Conservation (phyloP, 2,113 vertebrate species). For the Peucedramus taeniatus region DNA sequence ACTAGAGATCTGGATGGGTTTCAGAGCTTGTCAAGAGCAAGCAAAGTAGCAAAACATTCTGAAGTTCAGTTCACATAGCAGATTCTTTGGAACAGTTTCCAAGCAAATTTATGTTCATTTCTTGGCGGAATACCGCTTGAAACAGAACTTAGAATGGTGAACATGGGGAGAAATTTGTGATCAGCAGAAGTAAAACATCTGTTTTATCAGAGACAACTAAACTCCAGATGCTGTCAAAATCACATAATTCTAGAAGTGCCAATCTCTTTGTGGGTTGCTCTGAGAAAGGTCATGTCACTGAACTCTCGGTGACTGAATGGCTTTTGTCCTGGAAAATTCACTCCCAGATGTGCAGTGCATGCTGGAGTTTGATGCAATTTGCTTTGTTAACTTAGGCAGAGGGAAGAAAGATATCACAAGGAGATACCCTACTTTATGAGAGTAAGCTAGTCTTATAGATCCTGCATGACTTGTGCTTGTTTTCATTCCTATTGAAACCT, state of each 20-base stretch:
- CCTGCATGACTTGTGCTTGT: not conserved
- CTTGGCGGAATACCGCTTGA: conserved; percentile 1
- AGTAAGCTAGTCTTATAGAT: not conserved
- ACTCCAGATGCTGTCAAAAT: conserved; percentile 38
- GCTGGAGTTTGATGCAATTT: not conserved
- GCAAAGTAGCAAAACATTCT: not conserved
- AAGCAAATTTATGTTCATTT: conserved; percentile 23
- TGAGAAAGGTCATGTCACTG: conserved; percentile 37
- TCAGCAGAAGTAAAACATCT: conserved; percentile 34
- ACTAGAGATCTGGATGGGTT: not conserved
- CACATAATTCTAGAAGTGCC: conserved; percentile 28
- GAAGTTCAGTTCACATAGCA: not conserved
- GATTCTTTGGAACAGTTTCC: conserved; percentile 11
- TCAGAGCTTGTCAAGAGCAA: not conserved
- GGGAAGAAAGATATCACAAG: not conserved
- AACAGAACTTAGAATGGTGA: not conserved
- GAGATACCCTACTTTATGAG: not conserved
- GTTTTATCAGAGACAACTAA: not conserved
- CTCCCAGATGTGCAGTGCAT: conserved; percentile 10
- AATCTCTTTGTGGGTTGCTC: conserved; percentile 5
- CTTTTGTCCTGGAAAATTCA: conserved; percentile 32
- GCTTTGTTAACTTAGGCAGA: not conserved
- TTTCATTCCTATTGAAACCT: not conserved
- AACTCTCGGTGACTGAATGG: conserved; percentile 42
- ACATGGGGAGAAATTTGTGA: conserved; percentile 5